Conservation (phyloP, 2,888 invertebrate species). For the Oasisia sp. region DNA sequence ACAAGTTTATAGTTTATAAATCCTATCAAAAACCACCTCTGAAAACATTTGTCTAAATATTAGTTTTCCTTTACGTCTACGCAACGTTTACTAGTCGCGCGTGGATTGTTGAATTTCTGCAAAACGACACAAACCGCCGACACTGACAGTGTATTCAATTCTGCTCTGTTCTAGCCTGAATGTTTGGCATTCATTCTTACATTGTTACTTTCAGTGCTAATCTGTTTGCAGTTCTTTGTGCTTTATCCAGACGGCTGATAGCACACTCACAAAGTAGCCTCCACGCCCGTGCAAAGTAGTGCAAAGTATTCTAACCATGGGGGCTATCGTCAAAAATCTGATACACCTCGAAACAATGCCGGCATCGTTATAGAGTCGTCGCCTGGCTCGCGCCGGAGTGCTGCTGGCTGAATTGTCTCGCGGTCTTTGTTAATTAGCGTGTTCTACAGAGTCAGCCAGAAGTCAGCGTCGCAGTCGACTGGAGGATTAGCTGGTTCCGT, state of each 20-base stretch:
- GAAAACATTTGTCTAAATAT: not conserved
- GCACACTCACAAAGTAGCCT: not conserved
- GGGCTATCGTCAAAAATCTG: not conserved
- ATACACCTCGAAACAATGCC: not conserved
- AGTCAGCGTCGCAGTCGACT: not conserved
- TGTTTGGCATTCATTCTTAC: not conserved
- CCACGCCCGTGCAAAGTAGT: not conserved
- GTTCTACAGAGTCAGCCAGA: not conserved
- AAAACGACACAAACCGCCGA: not conserved
- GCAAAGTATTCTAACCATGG: conserved; percentile 17
- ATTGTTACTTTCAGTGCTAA: not conserved
- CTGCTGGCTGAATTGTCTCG: not conserved
- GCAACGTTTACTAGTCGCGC: not conserved
- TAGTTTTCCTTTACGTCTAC: not conserved
- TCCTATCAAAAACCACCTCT: not conserved
- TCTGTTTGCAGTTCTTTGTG: not conserved
- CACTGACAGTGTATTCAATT: not conserved
- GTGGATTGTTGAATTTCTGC: not conserved
- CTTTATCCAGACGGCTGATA: not conserved
- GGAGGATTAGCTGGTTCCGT: not conserved
- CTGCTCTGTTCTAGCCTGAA: not conserved
- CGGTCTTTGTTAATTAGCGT: not conserved
- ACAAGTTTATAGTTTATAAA: too few species aligned
- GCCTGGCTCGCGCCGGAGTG: not conserved
- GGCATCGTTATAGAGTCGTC: not conserved